Evolutionary conservation across 1,140 invertebrate species (phyloP).

Genomic region (Laodelphax striatellus): DNA sequence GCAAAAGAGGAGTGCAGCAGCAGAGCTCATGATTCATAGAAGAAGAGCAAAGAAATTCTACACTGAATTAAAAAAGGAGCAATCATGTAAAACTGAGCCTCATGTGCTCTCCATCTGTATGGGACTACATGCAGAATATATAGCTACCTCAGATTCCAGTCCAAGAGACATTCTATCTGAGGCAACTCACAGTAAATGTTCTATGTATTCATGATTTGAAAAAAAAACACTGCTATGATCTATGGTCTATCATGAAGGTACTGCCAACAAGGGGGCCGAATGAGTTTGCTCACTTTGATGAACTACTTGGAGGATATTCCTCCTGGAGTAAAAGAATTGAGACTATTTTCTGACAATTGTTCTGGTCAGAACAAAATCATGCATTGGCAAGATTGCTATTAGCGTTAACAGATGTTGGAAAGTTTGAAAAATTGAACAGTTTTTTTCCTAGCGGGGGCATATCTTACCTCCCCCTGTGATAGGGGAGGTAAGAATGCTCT

Average conservation of each 20-base stretch:
- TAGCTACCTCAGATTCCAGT: conserved; percentile 21
- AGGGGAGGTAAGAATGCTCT: no score
- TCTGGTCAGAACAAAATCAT: conserved; percentile 15
- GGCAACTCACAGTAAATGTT: conserved; percentile 26
- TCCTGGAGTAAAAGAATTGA: conserved; percentile 7
- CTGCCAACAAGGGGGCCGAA: conserved; percentile 10
- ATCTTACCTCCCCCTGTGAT: no score
- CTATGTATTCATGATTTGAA: conserved; percentile 26
- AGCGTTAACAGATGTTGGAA: no score
- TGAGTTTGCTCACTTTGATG: conserved; percentile 14
- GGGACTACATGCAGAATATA: conserved; percentile 30
- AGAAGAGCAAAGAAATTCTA: conserved; percentile 23
- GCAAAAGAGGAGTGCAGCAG: conserved; percentile 22
- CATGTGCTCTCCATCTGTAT: conserved; percentile 20
- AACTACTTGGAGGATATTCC: conserved; percentile 5
- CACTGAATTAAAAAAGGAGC: conserved; percentile 21
- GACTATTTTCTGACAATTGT: conserved; percentile 13
- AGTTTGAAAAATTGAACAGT: no score
- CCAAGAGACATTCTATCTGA: conserved; percentile 22
- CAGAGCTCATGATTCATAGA: conserved; percentile 25
- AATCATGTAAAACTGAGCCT: conserved; percentile 16
- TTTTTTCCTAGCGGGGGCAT: no score
- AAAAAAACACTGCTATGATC: conserved; percentile 10
- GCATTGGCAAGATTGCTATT: no score
- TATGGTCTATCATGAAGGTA: conserved; percentile 11